Conservation (phyloP, 2,888 invertebrate species). For the Tenthredo amoena region DNA sequence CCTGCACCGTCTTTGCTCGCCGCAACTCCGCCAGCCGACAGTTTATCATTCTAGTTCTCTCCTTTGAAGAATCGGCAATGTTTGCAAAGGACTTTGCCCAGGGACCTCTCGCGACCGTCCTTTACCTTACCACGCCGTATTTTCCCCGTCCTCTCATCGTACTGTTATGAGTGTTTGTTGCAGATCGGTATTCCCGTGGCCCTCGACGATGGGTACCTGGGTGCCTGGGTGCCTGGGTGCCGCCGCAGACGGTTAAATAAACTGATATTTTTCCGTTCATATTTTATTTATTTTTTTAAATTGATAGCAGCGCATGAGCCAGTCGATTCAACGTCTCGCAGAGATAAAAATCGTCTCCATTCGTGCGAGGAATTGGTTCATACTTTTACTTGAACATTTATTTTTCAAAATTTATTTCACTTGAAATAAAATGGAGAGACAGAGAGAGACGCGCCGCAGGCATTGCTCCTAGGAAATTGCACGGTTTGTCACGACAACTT, state of each 20-base stretch:
- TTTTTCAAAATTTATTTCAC: conserved; percentile 13
- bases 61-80: conserved; percentile 51
- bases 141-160: not conserved
- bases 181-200: conserved; percentile 5
- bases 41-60: conserved; percentile 50
- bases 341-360: conserved; percentile 47
- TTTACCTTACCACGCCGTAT: not conserved
- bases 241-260: conserved; percentile 39
- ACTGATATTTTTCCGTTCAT: conserved; percentile 33
- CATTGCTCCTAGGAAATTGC: conserved; percentile 41
- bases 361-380: conserved; percentile 47
- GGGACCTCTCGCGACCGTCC: conserved; percentile 33
- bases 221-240: no score
- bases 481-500: conserved; percentile 43
- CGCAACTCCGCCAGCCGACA: conserved; percentile 9
- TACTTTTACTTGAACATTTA: conserved; percentile 35
- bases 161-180: conserved; percentile 38
- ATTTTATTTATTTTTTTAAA: conserved; percentile 44
- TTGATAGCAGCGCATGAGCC: conserved; percentile 31
- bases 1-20: conserved; percentile 27
- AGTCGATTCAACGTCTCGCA: conserved; percentile 20
- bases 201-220: not conserved
- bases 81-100: conserved; percentile 41
- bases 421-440: conserved; percentile 26
- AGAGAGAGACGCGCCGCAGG: conserved; percentile 19